phyloP scores from a whole-genome alignment of 2,113 vertebrate species.

The Alethe castanea region DNA sequence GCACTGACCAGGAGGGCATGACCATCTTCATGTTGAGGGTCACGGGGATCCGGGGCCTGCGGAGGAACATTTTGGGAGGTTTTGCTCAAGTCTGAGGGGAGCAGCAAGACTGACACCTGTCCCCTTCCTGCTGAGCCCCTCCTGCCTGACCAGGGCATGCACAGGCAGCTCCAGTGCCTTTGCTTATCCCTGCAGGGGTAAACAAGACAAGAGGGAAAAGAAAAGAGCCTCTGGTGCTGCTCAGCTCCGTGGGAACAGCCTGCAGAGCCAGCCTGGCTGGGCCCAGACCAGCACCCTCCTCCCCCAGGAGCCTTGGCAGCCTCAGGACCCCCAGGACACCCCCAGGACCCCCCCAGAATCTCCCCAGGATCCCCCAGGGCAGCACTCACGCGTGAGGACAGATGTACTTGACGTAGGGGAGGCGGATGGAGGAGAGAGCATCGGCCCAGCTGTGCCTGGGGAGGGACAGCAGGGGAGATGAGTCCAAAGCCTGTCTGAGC shows the following conservation, averaged over 20 bases:
- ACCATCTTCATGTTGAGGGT: conserved; percentile 92
- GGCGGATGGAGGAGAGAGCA: conserved; percentile 83
- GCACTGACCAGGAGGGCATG: conserved; percentile 95
- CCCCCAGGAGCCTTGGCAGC: not conserved
- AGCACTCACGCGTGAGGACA: conserved; percentile 95
- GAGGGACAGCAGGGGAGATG: not conserved
- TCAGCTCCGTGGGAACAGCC: not conserved
- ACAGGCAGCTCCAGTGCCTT: not conserved
- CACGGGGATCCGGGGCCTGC: conserved; percentile 90
- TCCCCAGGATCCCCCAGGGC: not conserved
- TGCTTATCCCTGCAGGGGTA: not conserved
- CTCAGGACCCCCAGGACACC: not conserved
- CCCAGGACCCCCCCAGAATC: not conserved
- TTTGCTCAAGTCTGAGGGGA: not conserved
- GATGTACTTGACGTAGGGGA: conserved; percentile 94
- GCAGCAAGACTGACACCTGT: fast-evolving
- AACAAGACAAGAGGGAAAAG: too few relatives aligned
- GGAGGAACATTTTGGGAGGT: not conserved
- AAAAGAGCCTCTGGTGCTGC: not conserved
- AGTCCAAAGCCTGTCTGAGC: not conserved
- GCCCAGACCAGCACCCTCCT: not conserved
- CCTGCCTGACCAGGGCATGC: not conserved
- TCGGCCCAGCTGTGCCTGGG: conserved; percentile 94
- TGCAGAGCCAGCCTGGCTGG: not conserved
- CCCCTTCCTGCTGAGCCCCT: not conserved